These are phyloP conservation scores for Umimayanthus chanpuru DNA, from an alignment of 92 coral and sea anemone species.

Conservation along the genomic window DNA sequence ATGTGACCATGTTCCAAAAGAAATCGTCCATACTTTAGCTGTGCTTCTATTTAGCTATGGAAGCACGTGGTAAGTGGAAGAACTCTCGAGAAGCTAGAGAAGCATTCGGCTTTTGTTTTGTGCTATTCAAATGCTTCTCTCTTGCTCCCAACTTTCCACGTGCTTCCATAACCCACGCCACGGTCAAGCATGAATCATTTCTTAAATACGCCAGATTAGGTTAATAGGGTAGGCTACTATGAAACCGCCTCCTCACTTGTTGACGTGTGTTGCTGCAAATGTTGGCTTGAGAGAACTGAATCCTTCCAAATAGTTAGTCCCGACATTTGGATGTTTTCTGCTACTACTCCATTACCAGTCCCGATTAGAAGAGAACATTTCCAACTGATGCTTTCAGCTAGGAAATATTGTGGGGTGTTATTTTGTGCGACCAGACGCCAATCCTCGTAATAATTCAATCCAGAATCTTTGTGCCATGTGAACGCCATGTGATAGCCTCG, in stretches of 20 bases:
- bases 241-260: not conserved
- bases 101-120: no score
- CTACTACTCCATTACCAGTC: not conserved
- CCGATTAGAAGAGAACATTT: not conserved
- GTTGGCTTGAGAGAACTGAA: not conserved
- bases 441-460: not conserved
- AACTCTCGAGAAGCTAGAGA: no score
- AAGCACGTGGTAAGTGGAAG: no score
- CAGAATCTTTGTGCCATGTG: not conserved
- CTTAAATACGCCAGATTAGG: not conserved
- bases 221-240: not conserved
- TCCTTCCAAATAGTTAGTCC: conserved; percentile 3
- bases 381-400: not conserved
- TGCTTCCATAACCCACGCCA: not conserved
- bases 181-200: not conserved
- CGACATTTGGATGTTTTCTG: conserved; percentile 25
- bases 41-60: no score
- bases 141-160: no score
- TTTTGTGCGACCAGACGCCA: not conserved
- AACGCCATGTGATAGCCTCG: not conserved
- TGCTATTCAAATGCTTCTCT: no score
- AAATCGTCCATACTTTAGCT: no score
- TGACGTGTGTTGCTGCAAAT: not conserved
- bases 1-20: no score
- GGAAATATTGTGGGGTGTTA: not conserved